Percentiles rank a stretch among this genome's conserved stretches.
phyloP scores from a whole-genome alignment of 2,888 invertebrate genomes.

The Sthenelais limicola region DNA sequence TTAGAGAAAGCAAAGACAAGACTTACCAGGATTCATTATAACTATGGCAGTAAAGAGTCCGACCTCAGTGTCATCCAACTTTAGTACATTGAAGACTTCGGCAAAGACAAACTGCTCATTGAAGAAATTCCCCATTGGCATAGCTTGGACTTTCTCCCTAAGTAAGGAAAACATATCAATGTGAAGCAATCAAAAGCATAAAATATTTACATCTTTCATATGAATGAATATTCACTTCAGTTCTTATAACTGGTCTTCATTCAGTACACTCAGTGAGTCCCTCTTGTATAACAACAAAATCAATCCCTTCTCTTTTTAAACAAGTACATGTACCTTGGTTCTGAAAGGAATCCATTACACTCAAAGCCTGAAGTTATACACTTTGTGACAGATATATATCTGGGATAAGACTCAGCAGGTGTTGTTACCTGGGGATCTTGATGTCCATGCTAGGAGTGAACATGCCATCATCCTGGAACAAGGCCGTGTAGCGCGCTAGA shows the following conservation, averaged over 20 bases:
- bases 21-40: constrained; percentile 69
- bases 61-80: constrained; percentile 65
- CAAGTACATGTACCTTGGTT: too few species aligned
- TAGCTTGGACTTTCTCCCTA: constrained; percentile 57
- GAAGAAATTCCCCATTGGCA: constrained; percentile 68
- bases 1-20: not conserved
- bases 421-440: constrained; percentile 68
- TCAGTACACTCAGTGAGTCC: too few species aligned
- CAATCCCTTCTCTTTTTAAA: too few species aligned
- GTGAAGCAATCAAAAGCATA: too few species aligned
- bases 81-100: constrained; percentile 61
- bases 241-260: not conserved
- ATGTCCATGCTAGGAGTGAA: constrained; percentile 68
- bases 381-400: too few species aligned
- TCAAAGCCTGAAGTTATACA: too few species aligned
- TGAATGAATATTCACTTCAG: not conserved
- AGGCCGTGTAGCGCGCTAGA: constrained; percentile 65
- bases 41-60: constrained; percentile 68
- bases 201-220: too few species aligned
- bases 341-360: too few species aligned
- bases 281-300: too few species aligned
- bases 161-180: not conserved
- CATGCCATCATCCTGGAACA: constrained; percentile 68
- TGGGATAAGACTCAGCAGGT: too few species aligned
- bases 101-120: constrained; percentile 70